These are phyloP conservation scores for Papilio glaucus DNA, from an alignment of 1,140 invertebrate species.

Conservation along the genomic window DNA sequence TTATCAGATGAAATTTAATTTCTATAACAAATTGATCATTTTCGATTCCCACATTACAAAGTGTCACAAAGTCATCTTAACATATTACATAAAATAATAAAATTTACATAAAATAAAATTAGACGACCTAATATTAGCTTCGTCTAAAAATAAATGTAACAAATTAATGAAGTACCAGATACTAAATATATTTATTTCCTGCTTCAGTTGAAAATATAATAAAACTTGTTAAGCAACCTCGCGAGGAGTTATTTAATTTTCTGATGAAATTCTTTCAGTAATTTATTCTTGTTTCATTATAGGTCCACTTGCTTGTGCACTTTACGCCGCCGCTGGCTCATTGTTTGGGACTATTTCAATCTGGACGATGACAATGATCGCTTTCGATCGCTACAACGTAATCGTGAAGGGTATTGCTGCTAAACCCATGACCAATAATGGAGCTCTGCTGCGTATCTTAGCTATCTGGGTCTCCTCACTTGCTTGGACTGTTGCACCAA, in stretches of 20 bases:
- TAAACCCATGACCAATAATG: constrained; percentile 87
- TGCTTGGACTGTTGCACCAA: constrained; percentile 88
- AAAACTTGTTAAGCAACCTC: no score
- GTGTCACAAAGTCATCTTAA: not conserved
- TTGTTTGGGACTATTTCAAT: constrained; percentile 93
- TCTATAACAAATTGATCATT: no score
- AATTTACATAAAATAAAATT: not conserved
- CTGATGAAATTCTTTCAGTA: not conserved
- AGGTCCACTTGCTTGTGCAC: constrained; percentile 91
- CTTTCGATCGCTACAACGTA: constrained; percentile 94
- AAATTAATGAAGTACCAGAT: constrained; percentile 85
- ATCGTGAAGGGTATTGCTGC: constrained; percentile 91
- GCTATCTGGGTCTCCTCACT: constrained; percentile 88
- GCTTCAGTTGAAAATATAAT: constrained; percentile 83
- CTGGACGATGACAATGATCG: constrained; percentile 93
- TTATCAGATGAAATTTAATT: no score
- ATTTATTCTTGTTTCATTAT: constrained; percentile 58
- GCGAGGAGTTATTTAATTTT: no score
- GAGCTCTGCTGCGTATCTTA: constrained; percentile 87
- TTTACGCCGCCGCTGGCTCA: constrained; percentile 92
- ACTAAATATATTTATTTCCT: constrained; percentile 87
- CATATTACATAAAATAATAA: no score
- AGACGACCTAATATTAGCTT: no score
- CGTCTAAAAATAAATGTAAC: not conserved
- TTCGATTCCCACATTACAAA: constrained; percentile 86